These are phyloP conservation scores for Scomberomorus guttatus DNA, from an alignment of 2,797 vertebrate species.

Conservation along the genomic window DNA sequence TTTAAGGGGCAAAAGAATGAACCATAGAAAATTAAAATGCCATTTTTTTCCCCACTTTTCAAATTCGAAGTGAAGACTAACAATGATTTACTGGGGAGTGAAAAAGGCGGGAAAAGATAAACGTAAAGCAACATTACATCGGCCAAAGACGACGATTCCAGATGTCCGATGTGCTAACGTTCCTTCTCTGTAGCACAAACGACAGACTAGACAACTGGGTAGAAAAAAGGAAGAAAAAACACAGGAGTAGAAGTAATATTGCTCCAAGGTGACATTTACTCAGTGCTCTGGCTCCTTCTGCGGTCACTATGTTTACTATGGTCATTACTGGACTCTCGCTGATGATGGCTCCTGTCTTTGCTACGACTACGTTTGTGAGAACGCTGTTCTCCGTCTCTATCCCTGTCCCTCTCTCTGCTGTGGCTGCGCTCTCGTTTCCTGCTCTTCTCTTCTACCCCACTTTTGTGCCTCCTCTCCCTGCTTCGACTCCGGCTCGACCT, in stretches of 20 bases:
- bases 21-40: constrained; percentile 85
- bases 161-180: constrained; percentile 59
- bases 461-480: constrained; percentile 90
- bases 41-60: constrained; percentile 61
- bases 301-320: constrained; percentile 88
- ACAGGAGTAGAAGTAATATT: constrained; percentile 55
- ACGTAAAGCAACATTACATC: constrained; percentile 66
- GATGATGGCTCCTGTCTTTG: constrained; percentile 91
- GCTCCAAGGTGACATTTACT: constrained; percentile 74
- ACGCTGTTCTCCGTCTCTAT: constrained; percentile 87
- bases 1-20: constrained; percentile 80
- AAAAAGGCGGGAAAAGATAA: constrained; percentile 66
- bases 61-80: constrained; percentile 82
- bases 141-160: constrained; percentile 63
- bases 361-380: constrained; percentile 91
- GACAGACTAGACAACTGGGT: constrained; percentile 58
- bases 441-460: constrained; percentile 89
- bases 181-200: constrained; percentile 71
- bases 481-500: constrained; percentile 92
- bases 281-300: constrained; percentile 90
- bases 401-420: constrained; percentile 89
- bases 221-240: constrained; percentile 60
- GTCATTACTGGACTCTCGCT: constrained; percentile 90
- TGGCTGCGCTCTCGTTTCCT: constrained; percentile 91
- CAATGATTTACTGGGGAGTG: constrained; percentile 79